Conservation (phyloP, 2,797 vertebrate species). For the Hydrolagus colliei region DNA sequence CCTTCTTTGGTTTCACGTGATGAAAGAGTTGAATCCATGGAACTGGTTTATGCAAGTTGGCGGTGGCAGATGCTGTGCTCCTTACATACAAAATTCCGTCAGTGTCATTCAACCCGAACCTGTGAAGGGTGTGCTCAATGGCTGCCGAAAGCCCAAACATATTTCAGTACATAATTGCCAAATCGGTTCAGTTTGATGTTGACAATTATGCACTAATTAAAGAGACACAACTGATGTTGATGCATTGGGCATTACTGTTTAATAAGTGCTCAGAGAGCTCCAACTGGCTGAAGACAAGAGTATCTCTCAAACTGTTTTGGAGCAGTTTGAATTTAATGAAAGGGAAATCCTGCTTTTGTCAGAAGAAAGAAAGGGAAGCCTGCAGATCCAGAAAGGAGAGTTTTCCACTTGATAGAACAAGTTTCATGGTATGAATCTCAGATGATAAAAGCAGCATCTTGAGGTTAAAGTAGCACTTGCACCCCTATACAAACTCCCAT, state of each 20-base stretch:
- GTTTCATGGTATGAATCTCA: slow-evolving; percentile 1
- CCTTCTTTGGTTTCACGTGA: not conserved
- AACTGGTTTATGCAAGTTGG: not conserved
- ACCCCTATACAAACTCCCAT: not conserved
- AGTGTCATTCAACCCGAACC: not conserved
- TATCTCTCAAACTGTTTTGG: not conserved
- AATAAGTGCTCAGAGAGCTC: not conserved
- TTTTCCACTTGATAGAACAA: not conserved
- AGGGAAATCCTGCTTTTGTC: not conserved
- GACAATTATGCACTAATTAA: not conserved
- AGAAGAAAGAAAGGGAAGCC: not conserved
- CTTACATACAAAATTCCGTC: not conserved
- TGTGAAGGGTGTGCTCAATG: not conserved
- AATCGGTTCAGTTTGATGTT: not conserved
- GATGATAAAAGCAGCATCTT: not conserved
- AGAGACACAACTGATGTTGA: not conserved
- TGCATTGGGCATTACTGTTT: not conserved
- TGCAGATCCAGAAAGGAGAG: not conserved
- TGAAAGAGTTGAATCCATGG: not conserved
- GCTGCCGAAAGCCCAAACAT: not conserved
- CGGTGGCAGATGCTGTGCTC: not conserved
- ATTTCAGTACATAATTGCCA: not conserved
- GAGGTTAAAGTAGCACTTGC: not conserved
- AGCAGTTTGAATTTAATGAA: not conserved
- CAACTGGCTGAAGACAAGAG: not conserved